A percentile compares a stretch with the other conserved stretches of the same genome.
phyloP scores from a whole-genome alignment of 2,797 vertebrate genomes.

The Protosalanx chinensis region DNA sequence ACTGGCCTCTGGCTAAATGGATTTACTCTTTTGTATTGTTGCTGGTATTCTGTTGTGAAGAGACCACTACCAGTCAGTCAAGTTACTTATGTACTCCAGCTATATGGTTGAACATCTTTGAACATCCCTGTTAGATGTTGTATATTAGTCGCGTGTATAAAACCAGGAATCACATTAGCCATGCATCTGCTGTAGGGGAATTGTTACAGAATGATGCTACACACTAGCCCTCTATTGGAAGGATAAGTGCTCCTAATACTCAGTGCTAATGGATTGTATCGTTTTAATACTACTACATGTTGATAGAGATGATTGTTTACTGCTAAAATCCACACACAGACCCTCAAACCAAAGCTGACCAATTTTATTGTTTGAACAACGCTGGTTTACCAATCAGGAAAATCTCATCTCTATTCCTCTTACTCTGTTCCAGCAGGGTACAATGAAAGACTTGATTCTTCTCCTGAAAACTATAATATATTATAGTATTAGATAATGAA shows the following conservation, averaged over 20 bases:
- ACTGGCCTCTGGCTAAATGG: constrained; percentile 37
- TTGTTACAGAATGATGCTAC: too few relatives aligned
- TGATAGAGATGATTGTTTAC: too few relatives aligned
- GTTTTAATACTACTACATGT: too few relatives aligned
- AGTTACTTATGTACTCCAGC: constrained; percentile 44
- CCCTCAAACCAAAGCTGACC: background rate
- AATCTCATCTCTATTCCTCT: background rate
- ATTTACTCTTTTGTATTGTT: constrained; percentile 43
- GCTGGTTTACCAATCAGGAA: background rate
- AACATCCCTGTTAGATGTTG: constrained; percentile 35
- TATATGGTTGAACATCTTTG: constrained; percentile 27
- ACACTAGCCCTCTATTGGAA: too few relatives aligned
- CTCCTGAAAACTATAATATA: background rate
- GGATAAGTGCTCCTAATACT: too few relatives aligned
- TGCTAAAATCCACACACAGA: background rate
- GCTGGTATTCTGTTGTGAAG: constrained; percentile 31
- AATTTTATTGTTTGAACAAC: background rate
- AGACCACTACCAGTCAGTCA: constrained; percentile 43
- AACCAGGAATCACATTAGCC: constrained; percentile 18
- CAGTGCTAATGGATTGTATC: too few relatives aligned
- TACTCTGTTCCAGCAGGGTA: constrained; percentile 2
- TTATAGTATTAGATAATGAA: constrained; percentile 12
- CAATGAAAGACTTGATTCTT: constrained; percentile 12
- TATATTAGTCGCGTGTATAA: constrained; percentile 14
- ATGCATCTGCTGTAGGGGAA: constrained; percentile 6